phyloP scores from a whole-genome alignment of 2,113 vertebrate genomes.

The Alectura lathami region DNA sequence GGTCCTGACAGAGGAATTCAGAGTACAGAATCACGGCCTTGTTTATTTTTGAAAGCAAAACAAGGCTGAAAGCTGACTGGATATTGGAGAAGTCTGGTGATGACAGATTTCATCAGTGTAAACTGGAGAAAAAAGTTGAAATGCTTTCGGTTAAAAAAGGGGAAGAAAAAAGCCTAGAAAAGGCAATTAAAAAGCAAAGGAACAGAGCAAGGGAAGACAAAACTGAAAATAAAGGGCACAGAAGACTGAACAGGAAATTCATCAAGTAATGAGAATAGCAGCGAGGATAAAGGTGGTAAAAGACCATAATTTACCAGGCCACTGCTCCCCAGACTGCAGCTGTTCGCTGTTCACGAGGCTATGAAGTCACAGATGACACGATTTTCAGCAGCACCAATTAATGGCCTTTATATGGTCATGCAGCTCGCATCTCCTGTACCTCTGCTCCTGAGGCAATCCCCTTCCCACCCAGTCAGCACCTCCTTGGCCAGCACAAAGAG shows the following conservation, averaged over 20 bases:
- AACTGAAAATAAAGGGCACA: background rate
- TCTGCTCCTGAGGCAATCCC: background rate
- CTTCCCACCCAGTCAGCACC: background rate
- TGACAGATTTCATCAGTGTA: background rate
- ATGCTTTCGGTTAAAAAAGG: background rate
- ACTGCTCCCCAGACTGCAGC: background rate
- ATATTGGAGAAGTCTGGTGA: background rate
- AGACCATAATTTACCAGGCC: accelerated
- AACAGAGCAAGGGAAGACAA: background rate
- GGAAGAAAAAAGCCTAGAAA: background rate
- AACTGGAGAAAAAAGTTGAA: background rate
- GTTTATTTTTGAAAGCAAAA: background rate
- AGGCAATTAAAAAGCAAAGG: background rate
- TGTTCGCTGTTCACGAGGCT: background rate
- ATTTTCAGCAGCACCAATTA: accelerated
- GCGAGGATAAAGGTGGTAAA: background rate
- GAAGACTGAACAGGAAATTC: background rate
- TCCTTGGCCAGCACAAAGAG: background rate
- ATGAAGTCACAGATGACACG: accelerated
- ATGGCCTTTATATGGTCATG: background rate
- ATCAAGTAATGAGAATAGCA: background rate
- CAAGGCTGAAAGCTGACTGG: background rate
- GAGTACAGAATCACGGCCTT: background rate
- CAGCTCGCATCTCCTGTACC: accelerated
- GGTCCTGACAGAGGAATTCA: background rate